Evolutionary conservation across 2,797 vertebrate genomes (phyloP), one percentile per base, ranked within the genome.

Genomic region (Notamacropus eugenii): DNA sequence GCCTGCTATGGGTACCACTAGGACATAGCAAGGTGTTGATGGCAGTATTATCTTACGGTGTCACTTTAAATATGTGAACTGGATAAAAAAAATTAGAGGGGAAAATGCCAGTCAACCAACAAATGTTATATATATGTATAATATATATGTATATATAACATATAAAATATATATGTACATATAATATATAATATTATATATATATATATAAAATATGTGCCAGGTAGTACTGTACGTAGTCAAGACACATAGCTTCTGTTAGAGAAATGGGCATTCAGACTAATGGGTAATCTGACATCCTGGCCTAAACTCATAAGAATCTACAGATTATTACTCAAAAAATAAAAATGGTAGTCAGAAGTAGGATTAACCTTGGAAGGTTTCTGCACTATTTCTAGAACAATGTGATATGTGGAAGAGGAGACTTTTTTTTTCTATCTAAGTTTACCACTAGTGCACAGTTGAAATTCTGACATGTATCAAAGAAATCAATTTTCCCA

Each of bases 401-500:
- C 52, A 55, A 14, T 55, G 90, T 91, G 31, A 91, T 52, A 52
- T 54, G 50, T 54, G 74, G 22, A 87, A 55, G 52, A 34, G 54
- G 54, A 91, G 28, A 31, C 34, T 90, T 52, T 31, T 91, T n/a
- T 90, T 90, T 90, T 13, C 14, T 50, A 31, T 90, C 54, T 91
- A 91, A 27, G 54, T 54, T 91, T 91, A 91, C 90, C 52, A 90
- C 54, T 90, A 29, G 52, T 16, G 28, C 54, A 91, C 28, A 55
- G 90, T 34, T 91, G 90, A 91, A 91, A 54, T 91, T 55, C 90
- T 91, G 90, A 91, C 90, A 91, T 55, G 90, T 55, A 91, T 91
- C 90, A 91, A 91, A 55, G 90, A 91, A 91, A 91, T 91, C 90
- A 91, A 91, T 91, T 91, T 91, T 91, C 90, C 54, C 29, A 55